A percentile compares a stretch with the other conserved stretches of the same genome.
Conservation (phyloP, 1,140 invertebrate genomes). For the Drosophila guanche region DNA sequence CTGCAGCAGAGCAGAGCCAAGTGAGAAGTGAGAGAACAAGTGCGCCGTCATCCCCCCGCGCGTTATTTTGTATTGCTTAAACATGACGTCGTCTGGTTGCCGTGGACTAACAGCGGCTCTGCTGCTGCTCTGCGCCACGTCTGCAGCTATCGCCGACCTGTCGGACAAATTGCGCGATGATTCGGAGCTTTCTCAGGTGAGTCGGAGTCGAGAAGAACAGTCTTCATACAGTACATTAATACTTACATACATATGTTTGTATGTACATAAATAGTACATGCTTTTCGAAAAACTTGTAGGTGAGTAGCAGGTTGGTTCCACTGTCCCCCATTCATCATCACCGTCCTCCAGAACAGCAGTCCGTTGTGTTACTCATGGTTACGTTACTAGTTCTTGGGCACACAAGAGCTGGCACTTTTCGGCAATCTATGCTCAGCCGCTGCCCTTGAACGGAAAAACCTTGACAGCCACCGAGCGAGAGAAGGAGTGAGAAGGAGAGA, state of each 20-base stretch:
- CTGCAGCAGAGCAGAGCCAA: slow-evolving; percentile 27
- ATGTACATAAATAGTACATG: too few species aligned
- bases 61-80: slow-evolving; percentile 27
- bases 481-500: neutral
- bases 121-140: slow-evolving; percentile 48
- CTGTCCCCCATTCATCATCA: slow-evolving; percentile 13
- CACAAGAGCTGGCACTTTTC: slow-evolving; percentile 35
- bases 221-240: neutral
- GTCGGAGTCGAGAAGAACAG: slow-evolving; percentile 41
- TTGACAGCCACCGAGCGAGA: slow-evolving; percentile 34
- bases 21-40: slow-evolving; percentile 32
- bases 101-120: slow-evolving; percentile 47
- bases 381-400: slow-evolving; percentile 19
- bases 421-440: slow-evolving; percentile 13
- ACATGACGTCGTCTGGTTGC: slow-evolving; percentile 22
- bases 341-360: slow-evolving; percentile 4
- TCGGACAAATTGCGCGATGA: slow-evolving; percentile 83
- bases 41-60: slow-evolving; percentile 15
- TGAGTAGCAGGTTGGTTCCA: slow-evolving; percentile 34
- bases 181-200: slow-evolving; percentile 84
- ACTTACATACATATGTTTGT: neutral
- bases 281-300: slow-evolving; percentile 24
- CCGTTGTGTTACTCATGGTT: slow-evolving; percentile 11
- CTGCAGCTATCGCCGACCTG: slow-evolving; percentile 64
- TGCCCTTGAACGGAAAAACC: slow-evolving; percentile 74